Evolutionary conservation across 2,888 invertebrate species (phyloP).

Genomic region (Lasioglossum pauxillum): DNA sequence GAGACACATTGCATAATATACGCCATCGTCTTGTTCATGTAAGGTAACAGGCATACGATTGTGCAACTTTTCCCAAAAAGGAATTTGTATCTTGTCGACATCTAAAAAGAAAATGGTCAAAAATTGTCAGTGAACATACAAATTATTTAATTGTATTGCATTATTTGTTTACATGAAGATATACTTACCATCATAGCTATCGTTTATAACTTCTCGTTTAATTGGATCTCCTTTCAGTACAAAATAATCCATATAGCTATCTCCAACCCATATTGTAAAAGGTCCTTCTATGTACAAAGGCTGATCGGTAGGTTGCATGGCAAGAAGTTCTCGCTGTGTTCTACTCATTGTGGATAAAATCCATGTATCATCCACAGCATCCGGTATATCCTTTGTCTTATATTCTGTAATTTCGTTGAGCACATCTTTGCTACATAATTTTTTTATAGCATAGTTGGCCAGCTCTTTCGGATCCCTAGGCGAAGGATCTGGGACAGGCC

Average conservation of each 20-base stretch:
- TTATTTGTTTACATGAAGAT: not conserved
- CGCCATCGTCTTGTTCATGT: slow-evolving; percentile 97
- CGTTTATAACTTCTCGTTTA: slow-evolving; percentile 43
- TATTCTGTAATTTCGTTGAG: slow-evolving; percentile 88
- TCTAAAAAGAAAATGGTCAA: slow-evolving; percentile 86
- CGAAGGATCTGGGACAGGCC: slow-evolving; percentile 91
- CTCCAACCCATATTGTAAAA: slow-evolving; percentile 91
- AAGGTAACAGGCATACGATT: slow-evolving; percentile 87
- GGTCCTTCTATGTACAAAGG: slow-evolving; percentile 94
- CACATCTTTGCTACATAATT: slow-evolving; percentile 94
- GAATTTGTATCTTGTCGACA: slow-evolving; percentile 89
- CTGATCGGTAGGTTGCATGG: slow-evolving; percentile 87
- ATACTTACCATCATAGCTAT: slow-evolving; percentile 88
- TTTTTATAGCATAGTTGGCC: slow-evolving; percentile 92
- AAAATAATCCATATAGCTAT: slow-evolving; percentile 93
- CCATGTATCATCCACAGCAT: slow-evolving; percentile 95
- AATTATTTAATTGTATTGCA: not conserved
- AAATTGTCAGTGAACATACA: not conserved
- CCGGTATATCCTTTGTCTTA: slow-evolving; percentile 89
- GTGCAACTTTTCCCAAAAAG: slow-evolving; percentile 85
- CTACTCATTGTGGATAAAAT: slow-evolving; percentile 94
- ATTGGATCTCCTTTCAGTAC: slow-evolving; percentile 88
- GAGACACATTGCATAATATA: slow-evolving; percentile 94
- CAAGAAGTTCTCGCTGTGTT: slow-evolving; percentile 89
- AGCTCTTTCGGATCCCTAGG: slow-evolving; percentile 91